These are phyloP conservation scores for Sapayoa aenigma DNA, from an alignment of 2,113 vertebrate genomes.

Conservation along the genomic window DNA sequence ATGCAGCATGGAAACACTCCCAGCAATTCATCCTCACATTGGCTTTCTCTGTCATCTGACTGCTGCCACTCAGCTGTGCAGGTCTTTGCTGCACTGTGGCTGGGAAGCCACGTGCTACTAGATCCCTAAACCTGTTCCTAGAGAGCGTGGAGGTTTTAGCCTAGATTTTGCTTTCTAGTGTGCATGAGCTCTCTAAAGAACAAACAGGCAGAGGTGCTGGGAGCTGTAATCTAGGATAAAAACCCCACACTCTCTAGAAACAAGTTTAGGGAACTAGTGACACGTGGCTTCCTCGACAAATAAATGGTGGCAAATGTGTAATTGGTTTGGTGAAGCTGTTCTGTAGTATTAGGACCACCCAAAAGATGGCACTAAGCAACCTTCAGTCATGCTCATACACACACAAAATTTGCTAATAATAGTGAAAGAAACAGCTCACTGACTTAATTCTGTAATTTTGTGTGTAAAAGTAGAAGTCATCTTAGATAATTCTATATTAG, in stretches of 20 bases:
- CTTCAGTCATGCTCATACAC: background rate
- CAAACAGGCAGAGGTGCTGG: too few relatives aligned
- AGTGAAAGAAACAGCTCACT: background rate
- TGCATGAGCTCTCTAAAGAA: too few relatives aligned
- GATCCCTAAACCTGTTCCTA: background rate
- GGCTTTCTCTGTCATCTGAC: background rate
- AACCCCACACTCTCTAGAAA: background rate
- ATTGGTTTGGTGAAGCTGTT: background rate
- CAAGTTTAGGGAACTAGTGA: background rate
- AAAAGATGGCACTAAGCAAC: slow-evolving; percentile 75
- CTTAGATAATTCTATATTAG: slow-evolving; percentile 11
- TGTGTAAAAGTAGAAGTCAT: background rate
- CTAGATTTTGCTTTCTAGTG: background rate
- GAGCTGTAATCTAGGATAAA: background rate
- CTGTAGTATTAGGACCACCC: slow-evolving; percentile 70
- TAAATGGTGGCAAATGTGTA: background rate
- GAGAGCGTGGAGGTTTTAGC: background rate
- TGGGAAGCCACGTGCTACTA: background rate
- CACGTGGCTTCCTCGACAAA: background rate
- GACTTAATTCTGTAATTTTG: slow-evolving; percentile 10
- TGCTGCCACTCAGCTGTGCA: background rate
- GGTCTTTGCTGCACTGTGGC: background rate
- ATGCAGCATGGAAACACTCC: slow-evolving; percentile 16
- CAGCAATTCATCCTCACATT: background rate
- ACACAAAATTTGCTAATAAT: background rate